Evolutionary conservation across 2,113 vertebrate species (phyloP), one percentile per base, ranked within the genome.

Genomic region (Hymenochirus boettgeri): DNA sequence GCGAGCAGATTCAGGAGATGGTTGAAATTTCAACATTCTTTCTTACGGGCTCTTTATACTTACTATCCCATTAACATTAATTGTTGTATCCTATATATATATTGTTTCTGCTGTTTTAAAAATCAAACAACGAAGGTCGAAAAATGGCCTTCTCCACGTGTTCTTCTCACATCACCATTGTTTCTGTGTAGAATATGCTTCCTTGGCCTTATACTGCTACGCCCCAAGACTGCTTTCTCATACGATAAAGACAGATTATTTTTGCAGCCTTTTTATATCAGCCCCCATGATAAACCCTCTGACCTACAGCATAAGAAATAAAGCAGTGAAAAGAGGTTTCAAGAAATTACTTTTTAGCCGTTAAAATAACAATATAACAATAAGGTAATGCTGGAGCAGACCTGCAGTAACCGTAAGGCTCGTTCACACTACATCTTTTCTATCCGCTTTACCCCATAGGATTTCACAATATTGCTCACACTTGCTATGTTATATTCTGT

Each of bases 101-200:
- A 71, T 75, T 18, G 56, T 74, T 3, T 29, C 0, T 11, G 35
- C 66, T 5, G 56, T 71, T 23, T 10, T 71, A 37, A 73, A n/a
- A 24, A 73, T 76, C 10, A 22, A 48, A 71, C 70, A 5, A 17
- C 1, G 26, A 70, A 7, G 64, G 70, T 22, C 71, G 74, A 58
- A 0, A 0, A 5, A 74, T 75, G 67, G 65, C 58, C 24, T 73
- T 73, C 45, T 75, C 71, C 12, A 72, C 65, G 1, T 74, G 61
- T 25, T 66, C 62, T 0, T 78, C 65, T 4, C 69, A 65, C 17
- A 23, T 64, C 3, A 54, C 10, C 29, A 24, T 54, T 29, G 51
- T 55, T 26, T 24, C 42, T 46, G 35, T 46, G 35, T 55, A 2
- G 50, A 64, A 54, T 64, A 64, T 12, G 50, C 50, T 55, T 37